Conservation (phyloP, 2,888 invertebrate species). For the Oligia strigilis region DNA sequence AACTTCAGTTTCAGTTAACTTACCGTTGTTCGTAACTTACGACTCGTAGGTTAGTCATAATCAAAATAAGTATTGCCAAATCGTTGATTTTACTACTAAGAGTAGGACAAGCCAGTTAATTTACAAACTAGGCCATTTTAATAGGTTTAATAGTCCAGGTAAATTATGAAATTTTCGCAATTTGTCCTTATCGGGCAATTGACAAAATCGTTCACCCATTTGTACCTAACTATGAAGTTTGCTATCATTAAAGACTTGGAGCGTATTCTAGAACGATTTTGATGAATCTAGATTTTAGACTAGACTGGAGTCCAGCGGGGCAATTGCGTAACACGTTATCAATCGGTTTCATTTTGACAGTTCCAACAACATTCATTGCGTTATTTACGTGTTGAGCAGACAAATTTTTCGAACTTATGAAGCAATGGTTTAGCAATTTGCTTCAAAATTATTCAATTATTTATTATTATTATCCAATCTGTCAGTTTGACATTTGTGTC, state of each 20-base stretch:
- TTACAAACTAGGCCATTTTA: slow-evolving; percentile 8
- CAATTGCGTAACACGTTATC: no score
- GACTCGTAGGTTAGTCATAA: not conserved
- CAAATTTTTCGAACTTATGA: no score
- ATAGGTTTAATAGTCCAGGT: slow-evolving; percentile 11
- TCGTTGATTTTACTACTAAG: slow-evolving; percentile 3
- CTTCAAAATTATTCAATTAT: no score
- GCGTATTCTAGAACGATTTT: not conserved
- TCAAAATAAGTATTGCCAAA: slow-evolving; percentile 18
- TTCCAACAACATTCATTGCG: no score
- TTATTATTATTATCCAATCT: not conserved
- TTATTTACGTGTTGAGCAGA: no score
- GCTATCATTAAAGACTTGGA: not conserved
- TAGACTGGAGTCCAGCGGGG: no score
- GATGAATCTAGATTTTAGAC: not conserved
- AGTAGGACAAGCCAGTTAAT: not conserved
- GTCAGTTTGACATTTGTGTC: not conserved
- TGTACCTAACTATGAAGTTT: not conserved
- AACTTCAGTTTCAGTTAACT: not conserved
- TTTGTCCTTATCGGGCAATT: not conserved
- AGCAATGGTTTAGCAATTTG: no score
- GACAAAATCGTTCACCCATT: slow-evolving; percentile 13
- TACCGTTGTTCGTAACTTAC: not conserved
- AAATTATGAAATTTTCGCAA: slow-evolving; percentile 15
- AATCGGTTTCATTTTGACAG: no score